Conservation (phyloP, 2,888 invertebrate species). For the Geophilus truncorum region DNA sequence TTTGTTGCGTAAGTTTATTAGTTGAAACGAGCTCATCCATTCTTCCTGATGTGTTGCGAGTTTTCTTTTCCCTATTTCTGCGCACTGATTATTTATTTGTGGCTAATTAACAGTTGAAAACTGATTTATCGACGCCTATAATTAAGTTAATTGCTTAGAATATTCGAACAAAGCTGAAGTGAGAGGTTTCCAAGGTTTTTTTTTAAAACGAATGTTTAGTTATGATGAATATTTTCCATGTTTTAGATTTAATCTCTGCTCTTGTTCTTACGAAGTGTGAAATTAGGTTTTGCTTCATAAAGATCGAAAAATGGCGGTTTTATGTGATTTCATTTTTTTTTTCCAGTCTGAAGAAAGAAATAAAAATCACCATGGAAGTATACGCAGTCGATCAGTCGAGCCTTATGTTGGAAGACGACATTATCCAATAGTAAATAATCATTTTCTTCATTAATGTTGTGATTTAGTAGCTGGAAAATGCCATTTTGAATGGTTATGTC, state of each 20-base stretch:
- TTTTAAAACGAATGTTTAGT: neutral
- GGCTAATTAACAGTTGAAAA: neutral
- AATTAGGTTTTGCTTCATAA: neutral
- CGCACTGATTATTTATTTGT: neutral
- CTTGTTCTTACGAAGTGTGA: neutral
- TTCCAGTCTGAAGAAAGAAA: conserved; percentile 35
- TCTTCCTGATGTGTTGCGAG: neutral
- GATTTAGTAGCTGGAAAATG: too few species aligned
- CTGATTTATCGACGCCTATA: neutral
- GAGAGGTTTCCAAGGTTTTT: too few species aligned
- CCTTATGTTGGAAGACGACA: conserved; percentile 35
- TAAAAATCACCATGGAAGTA: conserved; percentile 30
- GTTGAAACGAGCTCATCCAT: neutral
- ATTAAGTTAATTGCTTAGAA: neutral
- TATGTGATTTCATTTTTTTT: neutral
- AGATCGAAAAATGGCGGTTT: neutral
- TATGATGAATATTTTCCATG: neutral
- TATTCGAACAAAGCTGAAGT: neutral
- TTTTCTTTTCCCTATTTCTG: too few species aligned
- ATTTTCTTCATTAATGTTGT: neutral
- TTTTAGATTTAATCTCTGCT: neutral
- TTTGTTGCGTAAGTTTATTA: neutral
- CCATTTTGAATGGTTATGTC: too few species aligned
- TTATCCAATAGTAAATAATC: neutral
- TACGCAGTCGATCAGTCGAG: conserved; percentile 37